Conservation (phyloP, 2,888 invertebrate genomes). For the Ectobius pallidus region DNA sequence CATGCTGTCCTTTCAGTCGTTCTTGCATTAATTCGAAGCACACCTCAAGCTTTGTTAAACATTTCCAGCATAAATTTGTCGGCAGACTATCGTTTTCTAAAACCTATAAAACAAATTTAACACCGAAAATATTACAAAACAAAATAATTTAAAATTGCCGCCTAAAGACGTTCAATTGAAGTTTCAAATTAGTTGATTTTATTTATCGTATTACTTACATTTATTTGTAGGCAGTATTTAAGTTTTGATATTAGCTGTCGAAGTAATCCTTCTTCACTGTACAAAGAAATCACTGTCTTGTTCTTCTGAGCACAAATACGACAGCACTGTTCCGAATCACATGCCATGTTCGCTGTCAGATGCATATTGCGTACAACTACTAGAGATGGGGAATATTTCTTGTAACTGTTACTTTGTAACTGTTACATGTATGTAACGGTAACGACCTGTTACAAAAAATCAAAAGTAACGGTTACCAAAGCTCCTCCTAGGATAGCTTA, state of each 20-base stretch:
- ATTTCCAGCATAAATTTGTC: slow-evolving; percentile 20
- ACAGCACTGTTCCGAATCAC: not conserved
- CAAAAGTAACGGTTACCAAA: no score
- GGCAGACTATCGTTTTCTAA: slow-evolving; percentile 12
- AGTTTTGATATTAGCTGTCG: slow-evolving; percentile 17
- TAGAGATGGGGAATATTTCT: no score
- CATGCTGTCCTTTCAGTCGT: not conserved
- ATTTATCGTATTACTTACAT: not conserved
- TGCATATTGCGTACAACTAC: not conserved
- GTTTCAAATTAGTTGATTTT: not conserved
- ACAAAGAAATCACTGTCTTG: slow-evolving; percentile 9
- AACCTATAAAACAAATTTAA: slow-evolving; percentile 13
- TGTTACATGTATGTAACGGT: no score
- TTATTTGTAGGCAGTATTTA: slow-evolving; percentile 23
- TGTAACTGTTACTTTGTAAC: no score
- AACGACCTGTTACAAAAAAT: no score
- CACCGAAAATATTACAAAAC: not conserved
- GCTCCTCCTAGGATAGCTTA: no score
- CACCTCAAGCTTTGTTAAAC: slow-evolving; percentile 10
- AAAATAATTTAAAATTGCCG: slow-evolving; percentile 4
- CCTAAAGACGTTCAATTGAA: not conserved
- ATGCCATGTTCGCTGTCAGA: not conserved
- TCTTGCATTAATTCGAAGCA: slow-evolving; percentile 27
- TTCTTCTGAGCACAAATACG: slow-evolving; percentile 15
- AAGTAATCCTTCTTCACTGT: slow-evolving; percentile 2